A percentile compares a stretch with the other conserved stretches of the same genome.
Conservation (phyloP, 2,888 invertebrate genomes). For the Adelognathus sp. region DNA sequence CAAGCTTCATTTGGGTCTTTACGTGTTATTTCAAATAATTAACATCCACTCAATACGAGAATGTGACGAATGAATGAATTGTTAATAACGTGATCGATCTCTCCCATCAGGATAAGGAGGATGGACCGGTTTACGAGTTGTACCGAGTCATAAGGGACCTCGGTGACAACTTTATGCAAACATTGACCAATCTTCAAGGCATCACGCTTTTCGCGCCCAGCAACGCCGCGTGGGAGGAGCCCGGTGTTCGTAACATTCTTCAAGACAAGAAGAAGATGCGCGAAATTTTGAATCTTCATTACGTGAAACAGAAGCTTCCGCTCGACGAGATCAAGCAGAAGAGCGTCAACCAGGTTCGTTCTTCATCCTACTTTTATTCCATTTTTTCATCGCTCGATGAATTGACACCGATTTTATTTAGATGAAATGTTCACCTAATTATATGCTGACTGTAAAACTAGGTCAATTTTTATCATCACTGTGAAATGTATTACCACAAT, state of each 20-base stretch:
- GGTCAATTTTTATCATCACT: neutral
- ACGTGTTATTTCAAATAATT: neutral
- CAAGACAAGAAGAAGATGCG: slow-evolving; percentile 87
- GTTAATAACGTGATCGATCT: slow-evolving; percentile 7
- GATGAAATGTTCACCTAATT: too few relatives aligned
- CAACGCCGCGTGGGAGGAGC: slow-evolving; percentile 92
- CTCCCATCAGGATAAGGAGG: slow-evolving; percentile 85
- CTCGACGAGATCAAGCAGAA: slow-evolving; percentile 89
- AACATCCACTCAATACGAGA: neutral
- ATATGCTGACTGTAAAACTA: too few relatives aligned
- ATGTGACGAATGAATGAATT: neutral
- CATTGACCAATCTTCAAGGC: slow-evolving; percentile 87
- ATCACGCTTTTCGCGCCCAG: slow-evolving; percentile 95
- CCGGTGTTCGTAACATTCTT: slow-evolving; percentile 87
- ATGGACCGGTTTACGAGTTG: slow-evolving; percentile 91
- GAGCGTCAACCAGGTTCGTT: slow-evolving; percentile 87
- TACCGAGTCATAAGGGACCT: slow-evolving; percentile 90
- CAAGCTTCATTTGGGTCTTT: neutral
- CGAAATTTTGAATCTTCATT: slow-evolving; percentile 91
- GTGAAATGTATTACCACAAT: too few relatives aligned
- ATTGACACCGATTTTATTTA: too few relatives aligned
- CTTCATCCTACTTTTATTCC: neutral
- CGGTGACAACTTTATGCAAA: slow-evolving; percentile 88
- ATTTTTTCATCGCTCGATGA: neutral
- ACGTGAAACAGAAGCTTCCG: slow-evolving; percentile 89